Evolutionary conservation across 2,888 invertebrate genomes (phyloP).

Genomic region (Mythimna albipuncta): DNA sequence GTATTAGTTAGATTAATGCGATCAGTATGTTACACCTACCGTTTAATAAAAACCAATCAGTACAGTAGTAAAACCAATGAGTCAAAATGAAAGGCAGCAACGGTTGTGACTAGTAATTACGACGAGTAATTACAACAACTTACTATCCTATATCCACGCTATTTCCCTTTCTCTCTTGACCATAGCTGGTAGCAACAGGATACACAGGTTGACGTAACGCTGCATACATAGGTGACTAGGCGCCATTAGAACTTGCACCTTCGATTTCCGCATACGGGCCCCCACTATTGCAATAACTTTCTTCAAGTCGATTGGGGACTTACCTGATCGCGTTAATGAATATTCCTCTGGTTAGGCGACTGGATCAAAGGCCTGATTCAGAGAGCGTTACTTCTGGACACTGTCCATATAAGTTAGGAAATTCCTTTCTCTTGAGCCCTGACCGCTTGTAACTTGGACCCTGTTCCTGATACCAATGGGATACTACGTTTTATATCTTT

Average conservation of each 20-base stretch:
- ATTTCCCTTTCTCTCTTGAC: background rate
- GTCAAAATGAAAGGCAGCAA: background rate
- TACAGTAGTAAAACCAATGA: no score
- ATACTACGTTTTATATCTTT: no score
- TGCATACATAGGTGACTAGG: no score
- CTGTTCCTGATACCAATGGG: no score
- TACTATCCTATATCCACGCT: background rate
- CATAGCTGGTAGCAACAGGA: background rate
- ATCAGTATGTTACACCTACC: background rate
- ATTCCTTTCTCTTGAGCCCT: no score
- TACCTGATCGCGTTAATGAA: background rate
- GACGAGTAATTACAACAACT: no score
- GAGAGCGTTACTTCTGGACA: no score
- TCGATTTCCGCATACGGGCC: constrained; percentile 2
- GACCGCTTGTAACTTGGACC: no score
- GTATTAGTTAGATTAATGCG: background rate
- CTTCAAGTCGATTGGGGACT: background rate
- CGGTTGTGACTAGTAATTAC: background rate
- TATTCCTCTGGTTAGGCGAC: no score
- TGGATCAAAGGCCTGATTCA: no score
- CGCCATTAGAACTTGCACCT: background rate
- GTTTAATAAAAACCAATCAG: background rate
- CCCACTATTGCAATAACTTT: no score
- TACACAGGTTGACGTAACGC: background rate
- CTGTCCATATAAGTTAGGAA: no score